Evolutionary conservation across 2,113 vertebrate species (phyloP), one percentile per base, ranked within the genome.

Genomic region (Terrapene triunguis): DNA sequence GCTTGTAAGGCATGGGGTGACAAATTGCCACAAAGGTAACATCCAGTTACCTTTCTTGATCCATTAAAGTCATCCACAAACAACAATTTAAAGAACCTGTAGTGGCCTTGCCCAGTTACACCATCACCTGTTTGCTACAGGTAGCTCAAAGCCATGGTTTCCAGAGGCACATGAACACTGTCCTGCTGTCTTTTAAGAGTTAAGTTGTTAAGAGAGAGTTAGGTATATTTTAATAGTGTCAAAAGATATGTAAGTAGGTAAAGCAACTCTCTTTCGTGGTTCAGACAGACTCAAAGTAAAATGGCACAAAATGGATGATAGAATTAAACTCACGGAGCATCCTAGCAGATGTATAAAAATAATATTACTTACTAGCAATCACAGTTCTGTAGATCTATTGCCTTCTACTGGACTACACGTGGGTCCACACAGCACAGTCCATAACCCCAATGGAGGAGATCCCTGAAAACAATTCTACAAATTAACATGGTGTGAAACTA

Each of bases 81-180:
- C 19, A 8, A 29, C 24, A 47, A 8, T 0, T 80, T 87, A 69
- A 0, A 2, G 76, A 29, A 72, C 2, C 2, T 3, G 1, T 24
- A 2, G 2, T 35, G 8, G 3, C 10, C 38, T 83, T 1, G 0
- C 5, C 50, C 16, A n/a, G 25, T 22, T 38, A 85, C 92, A 93
- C 29, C 3, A 25, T 29, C 80, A 4, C 1, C 5, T 2, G 0
- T 0, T 6, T 57, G 10, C 16, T 10, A 3, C 21, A 35, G 1
- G 13, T 55, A 2, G 59, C 21, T 44, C 35, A 6, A 22, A 88
- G 13, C 1, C 10, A 38, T 47, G 50, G 1, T 13, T 88, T 76
- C 42, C 55, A 84, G 25, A 2, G 1, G 12, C 5, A 53, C 27
- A 22, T 25, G 5, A 24, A 54, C 10, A 35, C 2, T 24, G 13